phyloP scores from a whole-genome alignment of 2,113 vertebrate genomes.

The Zeus faber region DNA sequence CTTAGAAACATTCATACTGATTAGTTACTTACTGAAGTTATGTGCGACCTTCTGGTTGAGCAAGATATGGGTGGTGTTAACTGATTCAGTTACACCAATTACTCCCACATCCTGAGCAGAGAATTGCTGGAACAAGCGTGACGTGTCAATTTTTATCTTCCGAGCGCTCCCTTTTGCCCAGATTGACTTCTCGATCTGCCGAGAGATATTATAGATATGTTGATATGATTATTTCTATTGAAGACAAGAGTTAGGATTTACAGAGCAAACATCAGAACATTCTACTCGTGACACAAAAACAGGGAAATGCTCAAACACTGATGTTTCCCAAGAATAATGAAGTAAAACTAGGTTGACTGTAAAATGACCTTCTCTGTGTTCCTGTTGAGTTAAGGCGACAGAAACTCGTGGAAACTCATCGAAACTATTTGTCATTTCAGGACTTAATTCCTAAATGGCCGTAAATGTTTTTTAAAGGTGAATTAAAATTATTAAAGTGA shows the following conservation, averaged over 20 bases:
- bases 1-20: not conserved
- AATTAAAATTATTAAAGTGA: no score
- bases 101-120: constrained; percentile 43
- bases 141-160: constrained; percentile 60
- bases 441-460: no score
- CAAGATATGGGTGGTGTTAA: constrained; percentile 66
- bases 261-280: no score
- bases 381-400: no score
- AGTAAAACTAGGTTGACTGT: not conserved
- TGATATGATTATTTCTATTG: not conserved
- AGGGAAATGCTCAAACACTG: constrained; percentile 20
- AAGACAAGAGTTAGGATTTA: no score
- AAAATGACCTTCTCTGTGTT: no score
- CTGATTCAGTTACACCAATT: constrained; percentile 20
- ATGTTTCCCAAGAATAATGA: not conserved
- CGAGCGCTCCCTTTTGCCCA: constrained; percentile 58
- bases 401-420: no score
- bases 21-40: constrained; percentile 77
- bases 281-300: constrained; percentile 20
- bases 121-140: constrained; percentile 70
- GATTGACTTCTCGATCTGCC: constrained; percentile 79
- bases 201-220: constrained; percentile 36
- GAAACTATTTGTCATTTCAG: no score
- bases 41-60: constrained; percentile 72
- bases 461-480: no score